Percentiles rank a stretch among this genome's conserved stretches.
Conservation (phyloP, 2,113 vertebrate genomes). For the Nesogale talazaci region DNA sequence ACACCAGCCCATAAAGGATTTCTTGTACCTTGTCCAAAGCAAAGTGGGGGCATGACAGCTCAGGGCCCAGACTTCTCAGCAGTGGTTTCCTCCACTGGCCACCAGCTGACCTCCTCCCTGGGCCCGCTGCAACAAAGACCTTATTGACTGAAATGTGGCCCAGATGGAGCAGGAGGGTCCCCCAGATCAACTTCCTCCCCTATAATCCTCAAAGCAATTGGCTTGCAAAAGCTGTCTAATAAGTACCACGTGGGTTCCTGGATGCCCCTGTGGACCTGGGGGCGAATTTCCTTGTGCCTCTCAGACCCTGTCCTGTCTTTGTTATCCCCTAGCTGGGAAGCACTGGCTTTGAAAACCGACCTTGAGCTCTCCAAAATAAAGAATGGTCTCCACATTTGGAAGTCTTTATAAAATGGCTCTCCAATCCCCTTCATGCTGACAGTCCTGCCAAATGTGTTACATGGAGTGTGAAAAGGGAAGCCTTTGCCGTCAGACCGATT, state of each 20-base stretch:
- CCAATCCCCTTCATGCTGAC: background rate
- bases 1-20: constrained; percentile 76
- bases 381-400: constrained; percentile 4
- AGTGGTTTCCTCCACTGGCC: constrained; percentile 66
- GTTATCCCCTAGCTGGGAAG: background rate
- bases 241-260: constrained; percentile 58
- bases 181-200: constrained; percentile 47
- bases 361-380: constrained; percentile 11
- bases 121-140: constrained; percentile 63
- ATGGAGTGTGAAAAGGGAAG: background rate
- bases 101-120: constrained; percentile 61
- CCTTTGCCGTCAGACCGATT: background rate
- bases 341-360: background rate
- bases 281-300: constrained; percentile 11
- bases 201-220: constrained; percentile 58
- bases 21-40: constrained; percentile 78
- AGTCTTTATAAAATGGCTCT: background rate
- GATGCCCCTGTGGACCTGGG: background rate
- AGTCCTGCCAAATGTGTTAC: constrained; percentile 16
- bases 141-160: constrained; percentile 57
- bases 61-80: constrained; percentile 64
- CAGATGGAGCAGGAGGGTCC: constrained; percentile 51
- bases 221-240: constrained; percentile 59
- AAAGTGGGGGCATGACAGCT: background rate
- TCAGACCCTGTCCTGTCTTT: background rate